Percentiles rank a stretch among this genome's conserved stretches.
phyloP scores from a whole-genome alignment of 2,113 vertebrate species.

The Reinhardtius hippoglossoides region DNA sequence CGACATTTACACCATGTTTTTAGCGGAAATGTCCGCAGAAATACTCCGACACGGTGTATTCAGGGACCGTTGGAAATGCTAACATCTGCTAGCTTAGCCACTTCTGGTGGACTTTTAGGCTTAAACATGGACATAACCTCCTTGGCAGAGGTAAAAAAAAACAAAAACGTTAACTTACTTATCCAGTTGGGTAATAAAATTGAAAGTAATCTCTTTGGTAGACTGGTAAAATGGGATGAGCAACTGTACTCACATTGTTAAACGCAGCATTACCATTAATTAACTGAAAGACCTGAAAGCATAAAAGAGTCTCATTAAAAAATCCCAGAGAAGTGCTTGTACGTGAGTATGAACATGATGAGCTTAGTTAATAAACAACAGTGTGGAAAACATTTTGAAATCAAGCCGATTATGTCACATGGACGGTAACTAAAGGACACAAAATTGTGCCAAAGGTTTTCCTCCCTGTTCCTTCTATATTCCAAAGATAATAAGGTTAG shows the following conservation, averaged over 20 bases:
- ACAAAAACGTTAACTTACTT: too few species aligned
- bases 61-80: too few species aligned
- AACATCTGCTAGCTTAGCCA: too few species aligned
- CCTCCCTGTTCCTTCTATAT: too few species aligned
- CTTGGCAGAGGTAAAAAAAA: too few species aligned
- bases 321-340: not conserved
- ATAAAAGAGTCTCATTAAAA: not conserved
- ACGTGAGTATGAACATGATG: not conserved
- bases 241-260: not conserved
- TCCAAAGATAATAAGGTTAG: too few species aligned
- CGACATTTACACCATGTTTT: too few species aligned
- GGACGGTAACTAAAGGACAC: not conserved
- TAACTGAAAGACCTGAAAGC: not conserved
- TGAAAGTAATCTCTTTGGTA: not conserved
- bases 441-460: too few species aligned
- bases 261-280: not conserved
- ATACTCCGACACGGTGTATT: too few species aligned
- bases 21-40: too few species aligned
- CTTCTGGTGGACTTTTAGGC: too few species aligned
- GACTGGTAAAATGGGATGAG: not conserved
- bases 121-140: too few species aligned
- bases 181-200: not conserved
- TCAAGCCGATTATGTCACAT: not conserved
- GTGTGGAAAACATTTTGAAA: not conserved
- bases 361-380: not conserved